Evolutionary conservation across 92 coral and sea anemone genomes (phyloP).

Genomic region (Phenganax marumi): DNA sequence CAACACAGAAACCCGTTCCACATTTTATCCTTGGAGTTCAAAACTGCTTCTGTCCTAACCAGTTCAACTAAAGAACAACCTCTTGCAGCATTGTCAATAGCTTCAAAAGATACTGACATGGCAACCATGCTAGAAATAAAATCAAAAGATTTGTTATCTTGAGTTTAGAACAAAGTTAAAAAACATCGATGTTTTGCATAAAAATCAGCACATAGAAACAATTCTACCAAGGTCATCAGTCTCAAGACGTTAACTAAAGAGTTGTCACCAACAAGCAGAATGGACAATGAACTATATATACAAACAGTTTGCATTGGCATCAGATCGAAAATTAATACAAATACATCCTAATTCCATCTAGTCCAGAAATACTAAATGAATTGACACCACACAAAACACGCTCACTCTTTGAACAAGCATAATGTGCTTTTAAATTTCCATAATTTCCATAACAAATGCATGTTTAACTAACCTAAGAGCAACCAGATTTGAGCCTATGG

Average conservation of each 20-base stretch:
- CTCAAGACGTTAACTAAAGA: not conserved
- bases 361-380: not conserved
- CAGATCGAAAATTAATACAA: not conserved
- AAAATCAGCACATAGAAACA: not conserved
- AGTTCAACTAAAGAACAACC: not conserved
- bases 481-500: not conserved
- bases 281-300: not conserved
- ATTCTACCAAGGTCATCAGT: not conserved
- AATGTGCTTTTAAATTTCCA: not conserved
- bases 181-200: not conserved
- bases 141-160: not conserved
- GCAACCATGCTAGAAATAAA: not conserved
- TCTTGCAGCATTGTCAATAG: not conserved
- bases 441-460: not conserved
- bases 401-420: not conserved
- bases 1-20: not conserved
- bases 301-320: not conserved
- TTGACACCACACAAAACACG: not conserved
- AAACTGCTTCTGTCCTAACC: not conserved
- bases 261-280: constrained; percentile 16
- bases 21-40: not conserved
- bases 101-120: not conserved
- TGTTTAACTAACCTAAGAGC: not conserved
- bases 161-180: not conserved
- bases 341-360: too few relatives aligned